Conservation (phyloP, 2,113 vertebrate species). For the Hemicordylus capensis region DNA sequence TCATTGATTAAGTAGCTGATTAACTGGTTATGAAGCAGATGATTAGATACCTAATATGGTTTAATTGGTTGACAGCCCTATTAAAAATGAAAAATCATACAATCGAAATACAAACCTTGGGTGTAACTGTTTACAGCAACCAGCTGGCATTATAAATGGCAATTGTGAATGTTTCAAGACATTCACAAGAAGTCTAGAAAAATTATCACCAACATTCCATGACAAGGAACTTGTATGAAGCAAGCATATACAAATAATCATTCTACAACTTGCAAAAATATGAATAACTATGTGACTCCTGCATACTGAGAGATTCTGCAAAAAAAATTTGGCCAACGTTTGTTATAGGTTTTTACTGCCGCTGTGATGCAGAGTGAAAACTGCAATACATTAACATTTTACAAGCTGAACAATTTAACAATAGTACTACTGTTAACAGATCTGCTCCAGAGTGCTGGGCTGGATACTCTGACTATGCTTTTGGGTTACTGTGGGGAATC, state of each 20-base stretch:
- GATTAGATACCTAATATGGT: background rate
- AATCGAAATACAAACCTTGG: no score
- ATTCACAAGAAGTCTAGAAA: conserved; percentile 38
- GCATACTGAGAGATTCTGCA: conserved; percentile 1
- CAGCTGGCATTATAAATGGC: background rate
- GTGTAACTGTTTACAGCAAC: background rate
- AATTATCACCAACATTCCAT: conserved; percentile 30
- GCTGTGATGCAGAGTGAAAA: conserved; percentile 33
- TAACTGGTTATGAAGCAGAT: background rate
- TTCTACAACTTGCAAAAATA: conserved; percentile 17
- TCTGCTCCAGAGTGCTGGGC: no score
- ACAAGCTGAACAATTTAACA: conserved; percentile 21
- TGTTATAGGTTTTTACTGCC: conserved; percentile 20
- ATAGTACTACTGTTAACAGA: conserved; percentile 26
- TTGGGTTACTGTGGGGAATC: no score
- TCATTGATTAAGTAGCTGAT: background rate
- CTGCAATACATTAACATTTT: conserved; percentile 31
- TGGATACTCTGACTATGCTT: no score
- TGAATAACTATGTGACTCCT: conserved; percentile 22
- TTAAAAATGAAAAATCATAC: background rate
- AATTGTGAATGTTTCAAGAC: background rate
- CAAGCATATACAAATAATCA: background rate
- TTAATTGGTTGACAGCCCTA: background rate
- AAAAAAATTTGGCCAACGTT: conserved; percentile 39
- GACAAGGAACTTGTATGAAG: conserved; percentile 11